phyloP scores from a whole-genome alignment of 2,113 vertebrate genomes.

The Myrmecobius fasciatus region DNA sequence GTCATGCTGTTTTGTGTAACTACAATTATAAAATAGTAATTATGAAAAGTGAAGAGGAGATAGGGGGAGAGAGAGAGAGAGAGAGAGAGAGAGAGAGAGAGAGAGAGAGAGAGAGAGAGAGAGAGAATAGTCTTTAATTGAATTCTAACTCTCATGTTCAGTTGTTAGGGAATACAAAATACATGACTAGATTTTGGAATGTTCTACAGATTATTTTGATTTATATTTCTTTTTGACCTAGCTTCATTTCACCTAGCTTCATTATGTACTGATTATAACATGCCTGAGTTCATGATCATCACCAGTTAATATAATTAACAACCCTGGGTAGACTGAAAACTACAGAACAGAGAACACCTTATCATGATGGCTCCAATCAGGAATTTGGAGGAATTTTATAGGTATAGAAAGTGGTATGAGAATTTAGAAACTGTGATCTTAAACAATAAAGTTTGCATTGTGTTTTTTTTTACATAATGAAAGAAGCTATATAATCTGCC shows the following conservation, averaged over 20 bases:
- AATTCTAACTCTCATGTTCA: conserved; percentile 76
- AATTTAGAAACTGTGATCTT: not conserved
- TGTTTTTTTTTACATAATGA: not conserved
- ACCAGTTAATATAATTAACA: not conserved
- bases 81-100: too few species aligned
- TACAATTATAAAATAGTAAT: conserved; percentile 67
- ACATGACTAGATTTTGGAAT: conserved; percentile 72
- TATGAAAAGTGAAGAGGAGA: conserved; percentile 64
- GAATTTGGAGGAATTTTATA: not conserved
- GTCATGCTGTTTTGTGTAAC: conserved; percentile 54
- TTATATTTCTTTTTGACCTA: conserved; percentile 60
- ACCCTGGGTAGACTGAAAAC: not conserved
- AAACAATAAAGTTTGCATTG: not conserved
- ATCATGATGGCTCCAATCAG: not conserved
- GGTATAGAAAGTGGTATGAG: not conserved
- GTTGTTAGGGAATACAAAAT: conserved; percentile 73
- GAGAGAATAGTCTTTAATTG: conserved; percentile 77
- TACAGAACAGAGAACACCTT: not conserved
- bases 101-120: too few species aligned
- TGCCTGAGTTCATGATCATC: not conserved
- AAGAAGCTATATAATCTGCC: conserved; percentile 6
- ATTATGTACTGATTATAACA: not conserved
- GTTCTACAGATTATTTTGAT: conserved; percentile 67
- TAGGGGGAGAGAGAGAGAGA: too few species aligned
- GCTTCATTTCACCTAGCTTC: conserved; percentile 13